These are phyloP conservation scores for Ganaspis brasiliensis DNA, from an alignment of 2,888 invertebrate species.

Conservation along the genomic window DNA sequence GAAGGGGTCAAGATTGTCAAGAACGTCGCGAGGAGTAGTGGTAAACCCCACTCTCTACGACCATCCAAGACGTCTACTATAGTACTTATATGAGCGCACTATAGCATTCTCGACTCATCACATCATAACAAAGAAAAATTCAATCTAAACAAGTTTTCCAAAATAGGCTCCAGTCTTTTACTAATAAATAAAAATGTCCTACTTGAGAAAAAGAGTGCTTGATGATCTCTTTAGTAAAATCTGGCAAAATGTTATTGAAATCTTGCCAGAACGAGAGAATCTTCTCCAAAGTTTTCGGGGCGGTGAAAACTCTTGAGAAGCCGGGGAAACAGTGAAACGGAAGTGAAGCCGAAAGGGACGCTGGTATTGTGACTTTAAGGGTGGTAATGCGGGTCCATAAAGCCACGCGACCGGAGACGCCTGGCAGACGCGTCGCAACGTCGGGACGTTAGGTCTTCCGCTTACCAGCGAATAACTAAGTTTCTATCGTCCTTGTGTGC, in stretches of 20 bases:
- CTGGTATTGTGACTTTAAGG: conserved; percentile 67
- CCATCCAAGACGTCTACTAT: no score
- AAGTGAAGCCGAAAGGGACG: conserved; percentile 53
- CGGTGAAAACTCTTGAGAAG: conserved; percentile 48
- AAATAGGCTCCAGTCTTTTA: no score
- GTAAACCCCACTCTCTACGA: no score
- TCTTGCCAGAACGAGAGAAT: conserved; percentile 23
- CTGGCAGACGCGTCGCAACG: conserved; percentile 76
- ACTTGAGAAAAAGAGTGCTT: neutral
- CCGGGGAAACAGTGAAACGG: conserved; percentile 43
- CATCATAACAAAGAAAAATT: no score
- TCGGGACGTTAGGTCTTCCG: conserved; percentile 76
- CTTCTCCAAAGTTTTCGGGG: conserved; percentile 43
- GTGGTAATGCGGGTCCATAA: conserved; percentile 71
- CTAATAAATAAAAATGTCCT: conserved; percentile 11
- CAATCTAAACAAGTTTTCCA: no score
- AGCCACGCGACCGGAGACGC: conserved; percentile 80
- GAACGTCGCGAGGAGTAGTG: no score
- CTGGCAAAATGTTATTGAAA: conserved; percentile 37
- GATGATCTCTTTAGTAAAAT: conserved; percentile 36
- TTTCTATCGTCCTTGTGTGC: conserved; percentile 55
- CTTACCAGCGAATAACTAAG: conserved; percentile 72
- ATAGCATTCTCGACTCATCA: no score
- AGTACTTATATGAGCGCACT: no score
- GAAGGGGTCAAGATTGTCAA: no score